Evolutionary conservation across 2,113 vertebrate genomes (phyloP).

Genomic region (Psettodes erumei): DNA sequence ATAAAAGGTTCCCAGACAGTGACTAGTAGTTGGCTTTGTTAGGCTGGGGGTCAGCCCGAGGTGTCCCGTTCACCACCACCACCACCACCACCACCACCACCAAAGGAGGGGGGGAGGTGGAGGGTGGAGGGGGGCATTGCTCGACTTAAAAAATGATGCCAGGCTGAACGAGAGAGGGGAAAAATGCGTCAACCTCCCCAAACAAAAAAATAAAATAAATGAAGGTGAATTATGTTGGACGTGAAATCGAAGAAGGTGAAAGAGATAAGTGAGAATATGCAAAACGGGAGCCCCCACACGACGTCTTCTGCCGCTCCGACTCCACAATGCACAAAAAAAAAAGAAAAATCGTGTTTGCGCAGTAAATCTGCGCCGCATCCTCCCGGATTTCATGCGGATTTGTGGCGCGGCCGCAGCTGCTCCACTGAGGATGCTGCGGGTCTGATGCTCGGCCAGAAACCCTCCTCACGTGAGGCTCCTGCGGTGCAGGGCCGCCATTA

Average conservation of each 20-base stretch:
- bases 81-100: constrained; percentile 29
- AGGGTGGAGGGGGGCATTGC: no score
- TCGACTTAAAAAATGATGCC: constrained; percentile 64
- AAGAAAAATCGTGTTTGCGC: not conserved
- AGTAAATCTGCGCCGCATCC: constrained; percentile 30
- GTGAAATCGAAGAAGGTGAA: constrained; percentile 36
- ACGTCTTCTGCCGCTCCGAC: constrained; percentile 1
- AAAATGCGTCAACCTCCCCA: constrained; percentile 56
- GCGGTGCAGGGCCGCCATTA: not conserved
- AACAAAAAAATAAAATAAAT: no score
- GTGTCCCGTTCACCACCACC: constrained; percentile 64
- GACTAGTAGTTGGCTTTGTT: constrained; percentile 82
- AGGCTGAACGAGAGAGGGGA: not conserved
- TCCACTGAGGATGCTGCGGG: constrained; percentile 28
- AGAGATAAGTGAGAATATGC: constrained; percentile 51
- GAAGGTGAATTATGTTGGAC: constrained; percentile 23
- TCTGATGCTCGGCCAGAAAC: constrained; percentile 45
- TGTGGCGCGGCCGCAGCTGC: constrained; percentile 49
- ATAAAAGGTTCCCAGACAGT: constrained; percentile 79
- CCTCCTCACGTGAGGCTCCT: constrained; percentile 17
- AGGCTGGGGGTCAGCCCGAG: constrained; percentile 68
- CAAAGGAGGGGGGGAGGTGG: constrained; percentile 10
- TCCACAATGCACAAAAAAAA: constrained; percentile 2
- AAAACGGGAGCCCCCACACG: constrained; percentile 50
- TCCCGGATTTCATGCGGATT: constrained; percentile 30